Conservation (phyloP, 2,113 vertebrate species). For the Polypterus senegalus region DNA sequence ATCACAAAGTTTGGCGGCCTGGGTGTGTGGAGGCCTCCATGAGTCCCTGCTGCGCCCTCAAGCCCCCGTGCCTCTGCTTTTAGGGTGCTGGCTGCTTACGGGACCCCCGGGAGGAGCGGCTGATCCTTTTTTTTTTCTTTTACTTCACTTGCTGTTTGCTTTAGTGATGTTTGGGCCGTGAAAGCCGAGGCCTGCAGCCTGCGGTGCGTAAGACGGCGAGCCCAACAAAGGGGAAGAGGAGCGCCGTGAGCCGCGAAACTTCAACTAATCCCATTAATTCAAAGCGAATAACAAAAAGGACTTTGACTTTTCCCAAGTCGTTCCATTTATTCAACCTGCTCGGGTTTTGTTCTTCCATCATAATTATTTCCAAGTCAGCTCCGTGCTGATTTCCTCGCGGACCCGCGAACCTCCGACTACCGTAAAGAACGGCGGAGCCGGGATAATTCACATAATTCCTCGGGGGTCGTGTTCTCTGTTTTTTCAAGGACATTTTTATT, state of each 20-base stretch:
- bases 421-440: slow-evolving; percentile 81
- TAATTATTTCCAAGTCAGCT: slow-evolving; percentile 96
- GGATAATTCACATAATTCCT: slow-evolving; percentile 81
- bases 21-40: no score
- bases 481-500: slow-evolving; percentile 99
- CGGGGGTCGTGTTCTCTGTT: slow-evolving; percentile 80
- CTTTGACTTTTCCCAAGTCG: slow-evolving; percentile 78
- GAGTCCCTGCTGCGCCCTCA: no score
- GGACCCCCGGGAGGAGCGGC: no score
- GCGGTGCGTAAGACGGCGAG: no score
- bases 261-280: slow-evolving; percentile 90
- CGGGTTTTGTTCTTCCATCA: slow-evolving; percentile 89
- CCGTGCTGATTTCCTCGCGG: slow-evolving; percentile 82
- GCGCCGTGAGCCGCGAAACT: slow-evolving; percentile 47
- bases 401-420: slow-evolving; percentile 80
- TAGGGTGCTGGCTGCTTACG: no score
- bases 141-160: no score
- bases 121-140: no score
- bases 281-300: slow-evolving; percentile 91
- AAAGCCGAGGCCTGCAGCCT: no score
- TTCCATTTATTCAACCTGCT: slow-evolving; percentile 87
- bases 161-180: no score
- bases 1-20: no score
- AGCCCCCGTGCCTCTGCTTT: no score
- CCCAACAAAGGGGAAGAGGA: no score